These are phyloP conservation scores for Parnassius glacialis DNA, from an alignment of 2,888 invertebrate genomes.

Conservation along the genomic window DNA sequence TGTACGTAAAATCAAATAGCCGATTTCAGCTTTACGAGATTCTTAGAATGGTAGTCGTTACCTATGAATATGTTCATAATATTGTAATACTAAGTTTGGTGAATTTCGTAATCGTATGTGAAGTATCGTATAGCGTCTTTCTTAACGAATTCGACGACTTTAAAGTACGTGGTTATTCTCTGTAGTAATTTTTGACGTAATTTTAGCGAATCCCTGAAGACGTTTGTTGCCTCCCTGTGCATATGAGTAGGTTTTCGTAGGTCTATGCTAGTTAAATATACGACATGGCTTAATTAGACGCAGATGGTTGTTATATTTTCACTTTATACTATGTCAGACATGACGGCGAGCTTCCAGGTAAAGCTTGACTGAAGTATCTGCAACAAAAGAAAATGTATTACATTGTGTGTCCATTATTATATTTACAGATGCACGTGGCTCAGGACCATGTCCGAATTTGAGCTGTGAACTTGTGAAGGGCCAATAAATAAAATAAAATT, in stretches of 20 bases:
- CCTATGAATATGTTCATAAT: slow-evolving; percentile 76
- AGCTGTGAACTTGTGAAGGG: too few species aligned
- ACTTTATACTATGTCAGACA: slow-evolving; percentile 14
- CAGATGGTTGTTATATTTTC: background rate
- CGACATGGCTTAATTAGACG: slow-evolving; percentile 8
- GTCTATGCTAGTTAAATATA: slow-evolving; percentile 19
- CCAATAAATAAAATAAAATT: too few species aligned
- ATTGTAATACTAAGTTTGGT: slow-evolving; percentile 51
- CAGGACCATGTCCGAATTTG: too few species aligned
- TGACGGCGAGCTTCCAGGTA: background rate
- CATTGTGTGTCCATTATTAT: too few species aligned
- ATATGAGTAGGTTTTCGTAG: slow-evolving; percentile 53
- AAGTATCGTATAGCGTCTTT: slow-evolving; percentile 76
- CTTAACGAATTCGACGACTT: slow-evolving; percentile 73
- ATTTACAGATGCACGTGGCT: too few species aligned
- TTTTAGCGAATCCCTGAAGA: slow-evolving; percentile 72
- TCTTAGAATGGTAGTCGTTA: slow-evolving; percentile 65
- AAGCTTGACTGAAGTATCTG: slow-evolving; percentile 23
- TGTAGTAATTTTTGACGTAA: slow-evolving; percentile 68
- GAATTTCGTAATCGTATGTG: slow-evolving; percentile 70
- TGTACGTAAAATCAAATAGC: slow-evolving; percentile 36
- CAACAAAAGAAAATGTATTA: slow-evolving; percentile 24
- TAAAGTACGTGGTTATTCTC: slow-evolving; percentile 68
- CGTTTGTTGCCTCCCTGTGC: slow-evolving; percentile 67
- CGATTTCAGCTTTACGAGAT: slow-evolving; percentile 69